Base-by-base conservation (phyloP, 2,113 vertebrate species). In the Alethe diademata region DNA sequence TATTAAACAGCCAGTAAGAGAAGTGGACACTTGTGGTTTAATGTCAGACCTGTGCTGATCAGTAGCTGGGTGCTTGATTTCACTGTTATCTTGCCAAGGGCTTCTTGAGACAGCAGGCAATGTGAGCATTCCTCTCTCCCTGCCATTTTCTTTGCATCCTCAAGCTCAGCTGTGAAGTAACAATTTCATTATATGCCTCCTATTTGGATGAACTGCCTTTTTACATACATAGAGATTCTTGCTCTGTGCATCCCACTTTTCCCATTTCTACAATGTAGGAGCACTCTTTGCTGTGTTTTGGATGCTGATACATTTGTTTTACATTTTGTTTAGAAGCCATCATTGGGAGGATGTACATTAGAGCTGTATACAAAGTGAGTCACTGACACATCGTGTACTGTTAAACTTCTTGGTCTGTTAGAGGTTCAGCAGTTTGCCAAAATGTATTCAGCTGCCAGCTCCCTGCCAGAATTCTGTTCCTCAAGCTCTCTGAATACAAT, bases 401-500 rank as follows among this genome's bases (percentile, higher is more conserved):
- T 78, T 78, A 84, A 92, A 91, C 29, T 84, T 79, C 43, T 88
- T 92, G 86, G 71, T 93, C 61, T 86, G 36, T 96, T 60, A 84
- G 69, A 86, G 53, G 56, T 79, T 92, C 86, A 83, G 57, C 56
- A 93, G 57, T 51, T 86, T 95, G 62, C 95, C 61, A 91, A 81
- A 95, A 94, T 51, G 48, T 58, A 47, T 29, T 75, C 87, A 85
- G 54, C 74, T 94, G 81, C 76, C 88, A 94, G 40, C n/a, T 81
- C 54, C 84, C 78, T 96, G 64, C 65, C 62, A 90, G 69, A 96
- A 53, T 62, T 94, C 79, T 80, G 54, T 75, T 95, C 87, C 91
- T 95, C 69, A 74, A 53, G 42, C 47, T 83, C 88, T 95, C 93
- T 96, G 78, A 92, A 94, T 91, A 51, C 78, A 96, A 54, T 88